These are phyloP conservation scores for Champsocephalus gunnari DNA, from an alignment of 2,797 vertebrate species.

Conservation along the genomic window DNA sequence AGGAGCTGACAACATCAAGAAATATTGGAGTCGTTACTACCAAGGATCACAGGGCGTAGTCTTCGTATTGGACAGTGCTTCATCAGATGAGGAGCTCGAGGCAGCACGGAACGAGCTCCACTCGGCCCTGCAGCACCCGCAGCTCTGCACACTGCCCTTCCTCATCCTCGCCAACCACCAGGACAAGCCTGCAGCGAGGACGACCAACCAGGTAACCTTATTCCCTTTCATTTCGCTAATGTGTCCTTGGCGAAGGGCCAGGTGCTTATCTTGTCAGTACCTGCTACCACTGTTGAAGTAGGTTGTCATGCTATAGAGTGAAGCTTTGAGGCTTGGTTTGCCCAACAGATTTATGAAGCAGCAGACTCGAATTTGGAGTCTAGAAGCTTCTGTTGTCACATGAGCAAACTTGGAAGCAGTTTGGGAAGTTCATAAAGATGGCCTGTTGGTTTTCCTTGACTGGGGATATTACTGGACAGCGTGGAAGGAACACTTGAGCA, in stretches of 20 bases:
- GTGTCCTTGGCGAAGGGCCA: background rate
- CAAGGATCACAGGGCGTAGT: conserved; percentile 98
- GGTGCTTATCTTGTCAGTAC: background rate
- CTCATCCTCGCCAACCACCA: conserved; percentile 99
- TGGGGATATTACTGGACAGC: background rate
- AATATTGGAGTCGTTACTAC: conserved; percentile 99
- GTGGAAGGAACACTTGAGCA: conserved; percentile 12
- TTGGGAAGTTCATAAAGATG: conserved; percentile 9
- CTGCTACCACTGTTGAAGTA: background rate
- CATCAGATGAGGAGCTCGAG: conserved; percentile 95
- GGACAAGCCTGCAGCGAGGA: conserved; percentile 96
- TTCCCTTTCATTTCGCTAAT: background rate
- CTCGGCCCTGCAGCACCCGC: conserved; percentile 97
- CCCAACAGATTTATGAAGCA: background rate
- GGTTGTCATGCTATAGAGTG: background rate
- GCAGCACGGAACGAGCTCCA: conserved; percentile 96
- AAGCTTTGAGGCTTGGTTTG: background rate
- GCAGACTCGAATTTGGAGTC: conserved; percentile 15
- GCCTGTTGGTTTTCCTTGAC: conserved; percentile 1
- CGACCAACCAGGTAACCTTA: conserved; percentile 91
- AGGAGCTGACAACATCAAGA: conserved; percentile 98
- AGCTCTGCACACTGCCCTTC: conserved; percentile 98
- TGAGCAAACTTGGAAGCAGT: background rate
- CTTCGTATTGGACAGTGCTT: conserved; percentile 97
- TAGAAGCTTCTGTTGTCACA: background rate